Base-by-base conservation (phyloP, 2,888 invertebrate species). In the Hydraecia micacea region DNA sequence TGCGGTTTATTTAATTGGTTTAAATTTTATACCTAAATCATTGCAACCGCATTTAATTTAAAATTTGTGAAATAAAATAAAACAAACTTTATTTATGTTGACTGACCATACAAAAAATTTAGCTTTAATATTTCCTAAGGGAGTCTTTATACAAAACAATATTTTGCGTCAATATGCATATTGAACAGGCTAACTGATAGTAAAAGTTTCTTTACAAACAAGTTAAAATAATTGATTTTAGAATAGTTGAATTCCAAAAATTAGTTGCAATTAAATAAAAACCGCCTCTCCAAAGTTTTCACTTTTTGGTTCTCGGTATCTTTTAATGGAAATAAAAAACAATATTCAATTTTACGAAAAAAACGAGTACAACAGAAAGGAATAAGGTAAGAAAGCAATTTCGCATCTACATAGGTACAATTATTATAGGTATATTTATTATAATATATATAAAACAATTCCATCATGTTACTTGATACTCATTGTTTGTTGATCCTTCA, bases 111-210 rank as follows among this genome's bases (percentile, higher is more conserved):
- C 13, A 46, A 4, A 46, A 46, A 46, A 13, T 46, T 13, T 46
- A 13, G 46, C 46, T 42, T 42, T 2, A 2, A 42, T 42, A 42
- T 42, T 11, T 42, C 42, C 11, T 11, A 42, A 11, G 13, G 42
- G 42, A 46, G 13, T 13, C 28, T 18, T 28, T 21, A 65, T 32
- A 9, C 4, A 32, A 55, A 81, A 28, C 21, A 49, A 6, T 32
- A 21, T 49, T 58, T 81, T 79, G 65, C 32, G 6, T 9, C 39
- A n/a, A n/a, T n/a, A 55, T 32, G 25, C 28, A 80, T 52, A 46
- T 72, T 28, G 21, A 73, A 39, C 15, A 39, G 21, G 15, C 46
- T 58, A 1, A 5, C 0, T 28, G 18, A 21, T 15, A 18, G 46
- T 46, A 46, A 15, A 46, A 46, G 28, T 39, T 25, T 39, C 2